Evolutionary conservation across 2,113 vertebrate species (phyloP), one percentile per base, ranked within the genome.

Genomic region (Suricata suricatta): DNA sequence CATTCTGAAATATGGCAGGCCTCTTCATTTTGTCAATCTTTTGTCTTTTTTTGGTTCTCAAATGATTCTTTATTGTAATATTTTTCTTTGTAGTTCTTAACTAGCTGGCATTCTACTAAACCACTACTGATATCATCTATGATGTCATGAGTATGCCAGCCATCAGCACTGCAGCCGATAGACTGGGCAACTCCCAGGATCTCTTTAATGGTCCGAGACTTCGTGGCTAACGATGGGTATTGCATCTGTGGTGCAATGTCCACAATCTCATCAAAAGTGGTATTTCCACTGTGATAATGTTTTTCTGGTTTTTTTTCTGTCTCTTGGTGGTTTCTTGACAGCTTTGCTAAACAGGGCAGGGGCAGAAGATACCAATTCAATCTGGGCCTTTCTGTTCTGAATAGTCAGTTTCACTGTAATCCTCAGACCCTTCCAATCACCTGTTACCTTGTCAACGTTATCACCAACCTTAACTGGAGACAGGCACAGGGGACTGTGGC

Each of bases 11-110:
- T 33, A 84, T 52, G n/a, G 60, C 9, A 41, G n/a, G 38, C 10
- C 27, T 94, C 63, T 90, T 82, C 50, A 31, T 38, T 88, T 93
- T 71, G 86, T 72, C 44, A 52, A 96, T 29, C 52, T 93, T 92
- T 77, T 71, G 69, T 88, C 17, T 92, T 76, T 27, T 74, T 3
- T 27, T 44, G 14, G 41, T 47, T 15, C 3, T 47, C 41, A 31
- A 29, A 44, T 25, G 41, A 47, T 60, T 7, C 41, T 76, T 31
- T 47, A 16, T 47, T 27, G 38, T 41, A 76, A 29, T 44, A 29
- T 76, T 47, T 74, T 76, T 41, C 72, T 76, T 47, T 47, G 74
- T 76, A 76, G 41, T 76, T 47, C 74, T 76, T 76, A 76, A 76
- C 74, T 76, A 76, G 41, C 74, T 31, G 41, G 41, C 27, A 76